phyloP scores from a whole-genome alignment of 1,140 invertebrate species.

The Eurosta solidaginis region DNA sequence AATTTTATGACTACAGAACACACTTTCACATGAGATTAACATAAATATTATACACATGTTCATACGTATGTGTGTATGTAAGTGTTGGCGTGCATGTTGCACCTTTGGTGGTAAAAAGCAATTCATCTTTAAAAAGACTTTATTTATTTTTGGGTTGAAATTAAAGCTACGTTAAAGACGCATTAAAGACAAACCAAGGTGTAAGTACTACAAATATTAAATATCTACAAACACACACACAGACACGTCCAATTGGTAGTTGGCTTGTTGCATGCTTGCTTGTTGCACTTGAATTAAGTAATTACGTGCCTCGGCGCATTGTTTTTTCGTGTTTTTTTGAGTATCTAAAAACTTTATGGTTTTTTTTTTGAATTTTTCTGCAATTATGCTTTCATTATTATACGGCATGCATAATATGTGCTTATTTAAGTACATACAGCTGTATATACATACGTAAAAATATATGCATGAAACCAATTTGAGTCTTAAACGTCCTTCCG shows the following conservation, averaged over 20 bases:
- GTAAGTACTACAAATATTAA: background rate
- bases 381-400: no score
- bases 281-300: slow-evolving; percentile 18
- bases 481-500: no score
- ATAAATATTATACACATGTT: background rate
- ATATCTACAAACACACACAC: background rate
- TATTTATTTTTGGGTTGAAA: background rate
- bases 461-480: no score
- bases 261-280: background rate
- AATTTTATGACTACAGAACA: slow-evolving; percentile 1
- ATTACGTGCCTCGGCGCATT: background rate
- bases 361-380: no score
- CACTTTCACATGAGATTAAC: background rate
- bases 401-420: no score
- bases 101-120: slow-evolving; percentile 29
- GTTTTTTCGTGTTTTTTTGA: background rate
- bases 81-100: slow-evolving; percentile 31
- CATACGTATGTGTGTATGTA: no score
- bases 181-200: background rate
- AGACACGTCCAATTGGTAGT: no score
- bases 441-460: no score
- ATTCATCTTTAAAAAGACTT: slow-evolving; percentile 31
- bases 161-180: background rate
- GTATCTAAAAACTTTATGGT: background rate
- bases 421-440: no score